Evolutionary conservation across 2,113 vertebrate genomes (phyloP), one percentile per base, ranked within the genome.

Genomic region (Agapornis roseicollis): DNA sequence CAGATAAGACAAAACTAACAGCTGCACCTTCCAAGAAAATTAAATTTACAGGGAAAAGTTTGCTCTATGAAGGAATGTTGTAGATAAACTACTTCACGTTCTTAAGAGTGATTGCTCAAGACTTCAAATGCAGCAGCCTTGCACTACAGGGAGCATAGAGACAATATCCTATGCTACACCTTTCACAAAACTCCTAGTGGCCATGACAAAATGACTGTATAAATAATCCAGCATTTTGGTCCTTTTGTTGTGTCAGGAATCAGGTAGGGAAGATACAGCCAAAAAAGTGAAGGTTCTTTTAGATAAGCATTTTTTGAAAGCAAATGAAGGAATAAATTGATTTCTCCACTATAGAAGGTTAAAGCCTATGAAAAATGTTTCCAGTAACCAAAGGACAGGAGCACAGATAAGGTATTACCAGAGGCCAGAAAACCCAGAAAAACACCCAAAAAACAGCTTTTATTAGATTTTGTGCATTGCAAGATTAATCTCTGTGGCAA

Each of bases 391-490:
- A 79, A 74, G 31, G 6, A 70, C 37, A 69, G 58, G 4, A 90
- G 18, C 11, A 61, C 9, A 87, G 22, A 37, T 25, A 88, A 89
- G 64, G 55, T 47, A 88, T 23, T 39, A 87, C 6, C 52, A 72
- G 25, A 86, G 31, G 52, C 25, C 94, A 92, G 31, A 82, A 60
- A 81, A 90, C 23, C 47, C 44, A 28, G 58, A 84, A 93, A 92
- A 47, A 25, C 86, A 94, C 56, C 10, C 13, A 27, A 93, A 65
- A 56, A 79, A 88, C 53, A 97, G 49, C 35, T 91, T 95, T 94
- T 91, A 94, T 97, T 96, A 80, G 87, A 63, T 64, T 56, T 77
- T 92, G 16, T 92, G n/a, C 39, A 89, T 56, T 89, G 93, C n/a
- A 80, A 74, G 55, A 39, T 73, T 83, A 74, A 70, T 90, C 50